Base-by-base conservation (phyloP, 2,888 invertebrate species). In the Acronicta alni region DNA sequence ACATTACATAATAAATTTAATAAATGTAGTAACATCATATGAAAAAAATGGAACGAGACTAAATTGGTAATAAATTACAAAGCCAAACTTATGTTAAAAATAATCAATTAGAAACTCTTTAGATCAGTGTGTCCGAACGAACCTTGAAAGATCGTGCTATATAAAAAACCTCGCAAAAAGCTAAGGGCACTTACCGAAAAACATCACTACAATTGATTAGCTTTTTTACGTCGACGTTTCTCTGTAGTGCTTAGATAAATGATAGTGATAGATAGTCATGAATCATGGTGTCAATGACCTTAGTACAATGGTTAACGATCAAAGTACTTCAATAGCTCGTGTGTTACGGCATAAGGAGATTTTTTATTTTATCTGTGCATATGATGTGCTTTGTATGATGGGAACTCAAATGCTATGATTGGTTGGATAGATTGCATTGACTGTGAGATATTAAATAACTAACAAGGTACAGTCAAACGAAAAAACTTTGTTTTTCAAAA, bases 161-260 rank as follows among this genome's bases (percentile, higher is more conserved):
- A 49, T 38, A 84, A 84, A 89, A 85, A 79, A 59, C 57, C 41
- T 67, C 61, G 84, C 85, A 89, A 88, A 90, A 90, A 89, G 62
- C 66, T 82, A 84, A 85, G 84, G 85, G 88, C 82, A 83, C 75
- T 82, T 80, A 79, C 77, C 85, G 80, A 83, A 86, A 84, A 86
- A 83, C 85, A 81, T 84, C 81, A 84, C 86, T 82, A 80, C 80
- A 80, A 88, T 87, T 86, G 85, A 89, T 87, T 86, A 87, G 76
- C 66, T 87, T 90, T 90, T 91, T 88, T 81, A 77, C 51, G 6
- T 30, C 38, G 32, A 72, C 52, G 62, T 53, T 70, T 55, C 60
- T 63, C 62, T 60, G 42, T 47, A 66, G 45, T 54, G 61, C 47
- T 49, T 65, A 84, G 88, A 89, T 89, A 87, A 85, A 88, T 84